Evolutionary conservation across 2,113 vertebrate species (phyloP).

Genomic region (Thomomys bottae): DNA sequence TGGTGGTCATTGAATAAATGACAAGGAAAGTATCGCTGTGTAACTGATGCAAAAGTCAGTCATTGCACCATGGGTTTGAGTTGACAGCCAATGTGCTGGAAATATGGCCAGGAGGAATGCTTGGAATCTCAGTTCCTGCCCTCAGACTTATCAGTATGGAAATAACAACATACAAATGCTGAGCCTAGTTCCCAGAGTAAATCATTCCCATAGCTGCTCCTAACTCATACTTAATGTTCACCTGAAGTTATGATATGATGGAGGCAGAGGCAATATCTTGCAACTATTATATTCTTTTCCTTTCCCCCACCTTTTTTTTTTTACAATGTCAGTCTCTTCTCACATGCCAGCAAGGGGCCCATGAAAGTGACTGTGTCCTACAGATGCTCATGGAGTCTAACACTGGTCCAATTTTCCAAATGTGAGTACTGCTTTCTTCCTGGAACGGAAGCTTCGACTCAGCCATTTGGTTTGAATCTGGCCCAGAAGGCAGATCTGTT

Average conservation of each 20-base stretch:
- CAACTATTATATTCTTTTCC: constrained; percentile 67
- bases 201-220: constrained; percentile 74
- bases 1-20: not conserved
- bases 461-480: constrained; percentile 55
- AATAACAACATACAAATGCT: constrained; percentile 72
- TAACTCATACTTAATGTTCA: not conserved
- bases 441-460: constrained; percentile 57
- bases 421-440: constrained; percentile 34
- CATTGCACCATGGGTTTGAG: not conserved
- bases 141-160: constrained; percentile 77
- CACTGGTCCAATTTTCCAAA: constrained; percentile 63
- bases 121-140: constrained; percentile 64
- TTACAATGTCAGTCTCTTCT: not conserved
- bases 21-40: not conserved
- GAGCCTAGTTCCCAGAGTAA: constrained; percentile 46
- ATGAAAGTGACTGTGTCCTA: constrained; percentile 20
- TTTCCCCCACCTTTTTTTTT: constrained; percentile 48
- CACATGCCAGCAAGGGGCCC: constrained; percentile 53
- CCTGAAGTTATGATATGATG: constrained; percentile 63
- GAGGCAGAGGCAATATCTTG: constrained; percentile 46
- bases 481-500: constrained; percentile 37
- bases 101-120: constrained; percentile 60
- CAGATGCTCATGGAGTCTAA: not conserved
- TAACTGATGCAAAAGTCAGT: not conserved
- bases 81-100: constrained; percentile 37